These are phyloP conservation scores for Olivierus martensii DNA, from an alignment of 1,140 invertebrate genomes.

Conservation along the genomic window DNA sequence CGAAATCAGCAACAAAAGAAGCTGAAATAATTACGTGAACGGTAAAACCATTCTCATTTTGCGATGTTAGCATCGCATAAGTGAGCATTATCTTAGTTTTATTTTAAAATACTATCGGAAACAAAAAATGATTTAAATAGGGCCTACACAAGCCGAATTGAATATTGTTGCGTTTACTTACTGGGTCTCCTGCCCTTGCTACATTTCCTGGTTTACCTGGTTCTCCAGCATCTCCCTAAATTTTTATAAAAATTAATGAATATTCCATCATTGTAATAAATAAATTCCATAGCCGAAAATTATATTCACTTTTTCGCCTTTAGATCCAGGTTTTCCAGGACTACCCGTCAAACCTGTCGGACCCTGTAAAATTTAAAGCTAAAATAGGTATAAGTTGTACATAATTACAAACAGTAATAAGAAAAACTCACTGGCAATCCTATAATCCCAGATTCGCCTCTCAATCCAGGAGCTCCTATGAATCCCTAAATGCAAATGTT, in stretches of 20 bases:
- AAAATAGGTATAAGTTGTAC: not conserved
- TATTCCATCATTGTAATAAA: not conserved
- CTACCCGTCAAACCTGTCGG: conserved; percentile 1
- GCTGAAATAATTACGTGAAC: no score
- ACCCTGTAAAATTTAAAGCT: conserved; percentile 1
- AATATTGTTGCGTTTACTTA: not conserved
- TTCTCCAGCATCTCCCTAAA: conserved; percentile 35
- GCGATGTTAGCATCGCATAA: not conserved
- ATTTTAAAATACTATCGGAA: not conserved
- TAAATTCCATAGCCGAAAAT: not conserved
- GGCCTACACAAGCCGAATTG: no score
- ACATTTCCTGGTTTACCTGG: conserved; percentile 38
- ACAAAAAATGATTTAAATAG: no score
- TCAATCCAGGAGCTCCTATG: conserved; percentile 4
- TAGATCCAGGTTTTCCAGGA: conserved; percentile 1
- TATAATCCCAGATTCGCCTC: conserved; percentile 7
- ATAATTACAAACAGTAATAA: not conserved
- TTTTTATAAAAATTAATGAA: not conserved
- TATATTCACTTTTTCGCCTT: conserved; percentile 9
- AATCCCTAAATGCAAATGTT: conserved; percentile 3
- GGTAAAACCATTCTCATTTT: not conserved
- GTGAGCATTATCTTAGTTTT: not conserved
- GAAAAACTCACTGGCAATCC: conserved; percentile 12
- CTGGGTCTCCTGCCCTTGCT: conserved; percentile 29
- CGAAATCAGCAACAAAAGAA: conserved; percentile 35